phyloP scores from a whole-genome alignment of 2,888 invertebrate species.

The Synanthedon myopaeformis region DNA sequence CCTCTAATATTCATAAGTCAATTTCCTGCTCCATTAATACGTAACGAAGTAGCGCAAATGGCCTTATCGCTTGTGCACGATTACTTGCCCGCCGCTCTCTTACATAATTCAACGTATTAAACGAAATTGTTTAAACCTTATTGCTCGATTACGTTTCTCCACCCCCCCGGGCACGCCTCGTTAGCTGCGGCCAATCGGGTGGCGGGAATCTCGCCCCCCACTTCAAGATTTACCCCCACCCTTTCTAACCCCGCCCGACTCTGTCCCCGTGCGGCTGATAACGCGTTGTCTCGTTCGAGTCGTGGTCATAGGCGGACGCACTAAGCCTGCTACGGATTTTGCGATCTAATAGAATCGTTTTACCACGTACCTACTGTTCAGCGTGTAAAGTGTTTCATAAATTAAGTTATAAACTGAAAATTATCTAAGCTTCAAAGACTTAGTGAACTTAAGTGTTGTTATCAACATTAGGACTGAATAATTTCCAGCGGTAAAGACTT shows the following conservation, averaged over 20 bases:
- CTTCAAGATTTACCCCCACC: slow-evolving; percentile 20
- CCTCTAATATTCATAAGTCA: slow-evolving; percentile 72
- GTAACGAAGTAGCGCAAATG: slow-evolving; percentile 71
- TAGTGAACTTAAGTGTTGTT: no score
- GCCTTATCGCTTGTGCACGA: slow-evolving; percentile 71
- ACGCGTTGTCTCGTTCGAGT: slow-evolving; percentile 33
- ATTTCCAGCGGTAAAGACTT: no score
- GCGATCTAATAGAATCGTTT: no score
- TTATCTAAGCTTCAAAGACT: no score
- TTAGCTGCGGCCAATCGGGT: slow-evolving; percentile 50
- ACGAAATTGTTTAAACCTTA: slow-evolving; percentile 73
- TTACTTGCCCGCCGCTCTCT: slow-evolving; percentile 69
- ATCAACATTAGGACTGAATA: no score
- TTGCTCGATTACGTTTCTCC: slow-evolving; percentile 70
- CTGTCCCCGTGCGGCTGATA: slow-evolving; percentile 32
- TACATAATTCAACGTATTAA: slow-evolving; percentile 73
- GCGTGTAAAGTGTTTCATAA: not conserved
- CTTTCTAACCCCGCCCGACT: slow-evolving; percentile 37
- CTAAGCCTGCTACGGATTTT: not conserved
- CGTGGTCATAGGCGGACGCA: slow-evolving; percentile 33
- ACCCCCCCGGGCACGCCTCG: slow-evolving; percentile 63
- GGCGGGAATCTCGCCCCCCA: slow-evolving; percentile 25
- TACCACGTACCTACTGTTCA: not conserved
- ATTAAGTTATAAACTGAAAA: no score
- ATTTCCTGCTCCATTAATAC: slow-evolving; percentile 71